phyloP scores from a whole-genome alignment of 2,113 vertebrate species.

The Protobothrops flavoviridis region DNA sequence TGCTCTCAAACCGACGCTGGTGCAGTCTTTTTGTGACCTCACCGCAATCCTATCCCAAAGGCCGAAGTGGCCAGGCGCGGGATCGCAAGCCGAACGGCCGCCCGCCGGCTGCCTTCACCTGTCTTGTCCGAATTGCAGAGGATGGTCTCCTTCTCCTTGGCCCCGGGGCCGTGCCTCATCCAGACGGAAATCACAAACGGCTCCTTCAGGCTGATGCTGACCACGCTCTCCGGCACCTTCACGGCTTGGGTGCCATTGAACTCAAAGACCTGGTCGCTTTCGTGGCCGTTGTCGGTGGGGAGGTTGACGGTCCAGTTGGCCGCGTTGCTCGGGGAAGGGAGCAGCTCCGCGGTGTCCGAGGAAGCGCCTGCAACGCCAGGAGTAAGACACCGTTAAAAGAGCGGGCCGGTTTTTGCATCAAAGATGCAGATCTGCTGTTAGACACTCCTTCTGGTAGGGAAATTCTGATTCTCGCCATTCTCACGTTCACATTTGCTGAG shows the following conservation, averaged over 20 bases:
- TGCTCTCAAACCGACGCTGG: too few relatives aligned
- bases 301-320: conserved; percentile 91
- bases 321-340: conserved; percentile 85
- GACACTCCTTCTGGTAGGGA: not conserved
- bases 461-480: not conserved
- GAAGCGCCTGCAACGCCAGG: conserved; percentile 76
- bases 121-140: conserved; percentile 96
- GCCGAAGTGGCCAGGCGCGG: not conserved
- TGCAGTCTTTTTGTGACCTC: not conserved
- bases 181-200: conserved; percentile 93
- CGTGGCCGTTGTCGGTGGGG: conserved; percentile 92
- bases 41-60: accelerated
- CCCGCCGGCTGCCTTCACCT: conserved; percentile 64
- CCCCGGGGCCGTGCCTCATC: conserved; percentile 91
- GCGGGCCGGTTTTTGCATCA: accelerated
- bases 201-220: conserved; percentile 82
- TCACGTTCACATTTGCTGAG: not conserved
- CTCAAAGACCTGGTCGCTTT: conserved; percentile 97
- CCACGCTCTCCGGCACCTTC: conserved; percentile 83
- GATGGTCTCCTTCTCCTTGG: conserved; percentile 89
- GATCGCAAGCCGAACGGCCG: not conserved
- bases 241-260: conserved; percentile 96
- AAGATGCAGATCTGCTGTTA: accelerated
- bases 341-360: conserved; percentile 85
- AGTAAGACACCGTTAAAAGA: too few relatives aligned